Evolutionary conservation across 2,797 vertebrate species (phyloP).

Genomic region (Tachyglossus aculeatus): DNA sequence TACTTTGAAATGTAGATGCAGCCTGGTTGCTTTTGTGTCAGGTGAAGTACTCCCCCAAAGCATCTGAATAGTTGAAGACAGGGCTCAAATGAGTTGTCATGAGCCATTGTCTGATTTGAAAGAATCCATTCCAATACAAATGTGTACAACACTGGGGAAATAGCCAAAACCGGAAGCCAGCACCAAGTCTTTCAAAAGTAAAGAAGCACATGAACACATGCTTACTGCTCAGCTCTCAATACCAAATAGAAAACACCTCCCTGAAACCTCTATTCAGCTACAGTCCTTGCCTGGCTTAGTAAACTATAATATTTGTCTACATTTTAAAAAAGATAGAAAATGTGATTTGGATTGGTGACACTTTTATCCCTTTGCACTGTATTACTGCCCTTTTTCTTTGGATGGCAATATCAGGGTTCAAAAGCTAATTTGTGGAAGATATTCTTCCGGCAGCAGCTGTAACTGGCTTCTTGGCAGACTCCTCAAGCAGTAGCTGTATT

Average conservation of each 20-base stretch:
- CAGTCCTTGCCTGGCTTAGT: constrained; percentile 26
- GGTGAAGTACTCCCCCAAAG: too few species aligned
- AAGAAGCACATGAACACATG: neutral
- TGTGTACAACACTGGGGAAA: neutral
- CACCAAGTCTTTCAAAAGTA: neutral
- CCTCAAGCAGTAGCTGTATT: constrained; percentile 34
- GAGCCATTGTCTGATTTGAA: too few species aligned
- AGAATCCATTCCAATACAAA: too few species aligned
- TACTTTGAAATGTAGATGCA: too few species aligned
- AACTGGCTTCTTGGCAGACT: constrained; percentile 48
- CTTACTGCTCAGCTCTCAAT: constrained; percentile 6
- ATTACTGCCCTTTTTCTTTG: constrained; percentile 32
- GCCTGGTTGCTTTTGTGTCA: too few species aligned
- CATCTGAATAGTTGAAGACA: too few species aligned
- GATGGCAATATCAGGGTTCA: constrained; percentile 36
- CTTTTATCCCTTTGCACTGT: constrained; percentile 39
- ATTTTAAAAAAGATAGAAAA: neutral
- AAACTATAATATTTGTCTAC: constrained; percentile 10
- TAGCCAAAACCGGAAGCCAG: neutral
- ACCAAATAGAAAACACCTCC: constrained; percentile 7
- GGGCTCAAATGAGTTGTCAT: too few species aligned
- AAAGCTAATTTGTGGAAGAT: constrained; percentile 50
- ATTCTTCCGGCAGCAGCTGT: constrained; percentile 27
- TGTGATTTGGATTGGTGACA: constrained; percentile 12
- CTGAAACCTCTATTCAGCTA: constrained; percentile 23